Evolutionary conservation across 2,113 vertebrate species (phyloP).

Genomic region (Lipotes vexillifer): DNA sequence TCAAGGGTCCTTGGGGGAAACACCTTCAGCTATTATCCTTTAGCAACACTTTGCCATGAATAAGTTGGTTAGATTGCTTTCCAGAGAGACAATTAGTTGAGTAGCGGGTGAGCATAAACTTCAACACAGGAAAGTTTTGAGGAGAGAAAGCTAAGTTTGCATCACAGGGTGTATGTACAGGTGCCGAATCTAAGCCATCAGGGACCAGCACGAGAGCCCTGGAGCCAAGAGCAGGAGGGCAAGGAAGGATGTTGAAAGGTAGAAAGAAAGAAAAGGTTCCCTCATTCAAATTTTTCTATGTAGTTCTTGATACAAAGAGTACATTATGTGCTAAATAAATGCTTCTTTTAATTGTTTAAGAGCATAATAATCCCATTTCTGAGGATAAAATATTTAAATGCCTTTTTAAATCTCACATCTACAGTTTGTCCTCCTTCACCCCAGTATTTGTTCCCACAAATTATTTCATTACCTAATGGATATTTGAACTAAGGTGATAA

Average conservation of each 20-base stretch:
- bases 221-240: not conserved
- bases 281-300: not conserved
- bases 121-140: not conserved
- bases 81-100: not conserved
- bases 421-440: not conserved
- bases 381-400: not conserved
- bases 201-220: not conserved
- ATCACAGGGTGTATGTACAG: not conserved
- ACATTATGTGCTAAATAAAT: not conserved
- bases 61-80: not conserved
- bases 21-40: not conserved
- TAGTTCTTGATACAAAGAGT: not conserved
- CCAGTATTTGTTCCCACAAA: not conserved
- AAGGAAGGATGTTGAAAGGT: not conserved
- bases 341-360: not conserved
- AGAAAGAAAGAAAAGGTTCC: not conserved
- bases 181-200: not conserved
- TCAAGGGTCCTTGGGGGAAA: not conserved
- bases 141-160: not conserved
- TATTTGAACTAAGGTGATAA: not conserved
- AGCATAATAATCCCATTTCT: conserved; percentile 23
- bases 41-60: not conserved
- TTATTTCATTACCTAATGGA: not conserved
- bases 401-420: not conserved
- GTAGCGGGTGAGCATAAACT: not conserved